Conservation (phyloP, 2,113 vertebrate species). For the Aegypius monachus region DNA sequence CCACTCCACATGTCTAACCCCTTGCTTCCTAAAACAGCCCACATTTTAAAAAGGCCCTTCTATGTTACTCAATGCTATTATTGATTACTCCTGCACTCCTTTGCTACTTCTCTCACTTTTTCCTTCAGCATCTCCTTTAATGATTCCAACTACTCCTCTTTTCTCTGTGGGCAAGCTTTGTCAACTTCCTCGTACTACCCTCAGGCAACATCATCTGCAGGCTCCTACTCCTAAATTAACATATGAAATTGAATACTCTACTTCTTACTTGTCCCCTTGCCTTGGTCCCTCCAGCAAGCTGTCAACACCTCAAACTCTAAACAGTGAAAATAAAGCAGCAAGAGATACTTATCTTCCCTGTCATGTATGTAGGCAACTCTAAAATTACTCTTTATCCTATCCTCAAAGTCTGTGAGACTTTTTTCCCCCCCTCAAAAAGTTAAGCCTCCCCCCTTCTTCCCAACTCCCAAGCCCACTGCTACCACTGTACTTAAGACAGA, state of each 20-base stretch:
- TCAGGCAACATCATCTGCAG: not conserved
- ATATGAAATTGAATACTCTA: not conserved
- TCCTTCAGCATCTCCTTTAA: not conserved
- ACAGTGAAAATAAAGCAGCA: not conserved
- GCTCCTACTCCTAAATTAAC: not conserved
- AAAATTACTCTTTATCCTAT: not conserved
- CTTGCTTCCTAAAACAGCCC: not conserved
- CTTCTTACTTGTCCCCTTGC: not conserved
- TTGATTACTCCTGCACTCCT: not conserved
- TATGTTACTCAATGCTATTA: not conserved
- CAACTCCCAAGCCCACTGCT: not conserved
- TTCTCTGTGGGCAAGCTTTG: not conserved
- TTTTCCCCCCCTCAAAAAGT: not conserved
- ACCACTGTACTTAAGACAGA: not conserved
- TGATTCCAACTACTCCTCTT: not conserved
- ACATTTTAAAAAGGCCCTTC: not conserved
- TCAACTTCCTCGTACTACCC: not conserved
- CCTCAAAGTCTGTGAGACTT: not conserved
- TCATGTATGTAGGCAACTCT: rapidly evolving
- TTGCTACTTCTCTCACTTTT: not conserved
- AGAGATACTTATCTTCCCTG: not conserved
- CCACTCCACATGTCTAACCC: not conserved
- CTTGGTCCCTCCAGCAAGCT: not conserved
- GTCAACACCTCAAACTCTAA: conserved; percentile 15
- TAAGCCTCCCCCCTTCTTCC: not conserved